Base-by-base conservation (phyloP, 2,113 vertebrate genomes). In the Solea senegalensis region DNA sequence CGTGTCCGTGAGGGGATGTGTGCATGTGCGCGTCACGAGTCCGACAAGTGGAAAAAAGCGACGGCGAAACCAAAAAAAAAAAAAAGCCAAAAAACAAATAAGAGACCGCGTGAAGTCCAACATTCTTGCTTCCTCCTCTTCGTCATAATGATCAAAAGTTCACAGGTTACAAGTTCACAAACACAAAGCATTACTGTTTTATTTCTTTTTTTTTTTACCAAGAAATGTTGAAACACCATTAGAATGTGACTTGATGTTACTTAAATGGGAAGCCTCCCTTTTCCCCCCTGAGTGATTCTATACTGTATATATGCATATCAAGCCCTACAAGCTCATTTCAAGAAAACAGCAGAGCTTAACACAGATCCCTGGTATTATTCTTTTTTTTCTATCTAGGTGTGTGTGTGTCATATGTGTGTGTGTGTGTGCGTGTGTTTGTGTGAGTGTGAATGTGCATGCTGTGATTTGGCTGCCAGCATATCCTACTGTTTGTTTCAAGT, bases 401-500 rank as follows among this genome's bases (percentile, higher is more conserved):
- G 59, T 82, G 59, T 59, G 78, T 59, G 34, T 21, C 21, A 21
- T 21, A 21, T 64, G 50, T 66, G 45, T 74, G 45, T 64, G 65
- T 66, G 63, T 72, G 50, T 61, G 48, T 62, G n/a, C 69, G 14
- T 64, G 50, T 66, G 45, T 74, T 41, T 64, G 65, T 66, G 63
- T 72, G 50, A 58, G 48, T 62, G 73, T 74, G 57, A 46, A 41
- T 72, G 73, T 78, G 74, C 67, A 70, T 82, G 76, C 64, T 83
- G 83, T 88, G 85, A 89, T 92, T 94, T 94, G 93, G 92, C 93
- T 92, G 91, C 91, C 93, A 93, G 92, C 91, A 92, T 93, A 87
- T 93, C 86, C 91, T 93, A 92, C 87, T 89, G 88, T 90, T 81
- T 87, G 86, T 92, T 92, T 95, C 94, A 95, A 95, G 94, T 95